Evolutionary conservation across 1,140 invertebrate species (phyloP).

Genomic region (Drosophila kohkoa): DNA sequence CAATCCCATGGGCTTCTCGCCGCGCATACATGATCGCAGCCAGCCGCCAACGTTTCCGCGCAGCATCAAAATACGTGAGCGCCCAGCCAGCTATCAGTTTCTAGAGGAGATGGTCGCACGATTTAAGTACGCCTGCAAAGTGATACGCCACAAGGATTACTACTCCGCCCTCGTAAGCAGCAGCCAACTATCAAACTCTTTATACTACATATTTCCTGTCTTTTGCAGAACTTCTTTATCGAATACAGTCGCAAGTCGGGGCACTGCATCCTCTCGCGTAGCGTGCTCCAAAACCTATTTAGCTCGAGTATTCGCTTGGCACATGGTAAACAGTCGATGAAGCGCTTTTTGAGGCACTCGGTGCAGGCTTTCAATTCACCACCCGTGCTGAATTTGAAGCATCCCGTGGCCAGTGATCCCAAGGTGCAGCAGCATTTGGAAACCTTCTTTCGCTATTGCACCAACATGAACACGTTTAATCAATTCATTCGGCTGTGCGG

Average conservation of each 20-base stretch:
- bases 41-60: conserved; percentile 99
- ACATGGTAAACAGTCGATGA: conserved; percentile 87
- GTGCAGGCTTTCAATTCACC: conserved; percentile 95
- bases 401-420: conserved; percentile 87
- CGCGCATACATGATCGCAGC: conserved; percentile 96
- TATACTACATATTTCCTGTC: background rate
- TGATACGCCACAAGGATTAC: conserved; percentile 91
- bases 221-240: conserved; percentile 95
- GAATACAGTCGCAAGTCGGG: conserved; percentile 94
- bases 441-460: conserved; percentile 93
- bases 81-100: conserved; percentile 93
- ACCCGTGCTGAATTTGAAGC: conserved; percentile 91
- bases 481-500: conserved; percentile 96
- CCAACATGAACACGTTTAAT: conserved; percentile 91
- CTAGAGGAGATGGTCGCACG: conserved; percentile 92
- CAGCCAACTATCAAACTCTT: background rate
- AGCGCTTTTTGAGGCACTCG: conserved; percentile 94
- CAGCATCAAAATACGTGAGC: conserved; percentile 96
- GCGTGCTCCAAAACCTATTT: conserved; percentile 94
- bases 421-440: conserved; percentile 90
- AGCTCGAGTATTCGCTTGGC: conserved; percentile 86
- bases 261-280: conserved; percentile 97
- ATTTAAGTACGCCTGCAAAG: conserved; percentile 93
- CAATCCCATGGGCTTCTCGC: conserved; percentile 95
- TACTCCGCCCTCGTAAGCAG: conserved; percentile 91